Percentiles rank a stretch among this genome's conserved stretches.
Evolutionary conservation across 1,140 invertebrate species (phyloP).

Genomic region (Mesaphorura yosii): DNA sequence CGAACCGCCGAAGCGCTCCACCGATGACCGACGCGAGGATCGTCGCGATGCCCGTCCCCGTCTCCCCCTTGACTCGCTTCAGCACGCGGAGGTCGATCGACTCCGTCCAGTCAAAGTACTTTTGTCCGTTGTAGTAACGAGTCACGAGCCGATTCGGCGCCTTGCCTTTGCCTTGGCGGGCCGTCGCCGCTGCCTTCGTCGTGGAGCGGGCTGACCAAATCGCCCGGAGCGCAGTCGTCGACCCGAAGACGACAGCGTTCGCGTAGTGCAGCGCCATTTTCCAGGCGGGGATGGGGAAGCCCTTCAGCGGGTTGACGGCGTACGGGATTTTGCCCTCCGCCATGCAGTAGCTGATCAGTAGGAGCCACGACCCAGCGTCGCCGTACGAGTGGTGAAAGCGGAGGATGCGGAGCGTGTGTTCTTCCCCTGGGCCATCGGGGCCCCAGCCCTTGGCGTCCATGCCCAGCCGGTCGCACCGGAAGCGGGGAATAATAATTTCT

Average conservation of each 20-base stretch:
- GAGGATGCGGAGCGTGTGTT: neutral
- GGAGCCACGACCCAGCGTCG: slow-evolving; percentile 6
- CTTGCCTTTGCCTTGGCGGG: neutral
- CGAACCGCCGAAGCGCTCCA: slow-evolving; percentile 4
- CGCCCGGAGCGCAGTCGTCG: slow-evolving; percentile 11
- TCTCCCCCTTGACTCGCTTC: slow-evolving; percentile 2
- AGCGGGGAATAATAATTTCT: slow-evolving; percentile 13
- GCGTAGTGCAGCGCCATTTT: slow-evolving; percentile 6
- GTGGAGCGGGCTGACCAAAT: neutral
- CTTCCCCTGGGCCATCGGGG: neutral
- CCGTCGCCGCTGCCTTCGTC: too few species aligned
- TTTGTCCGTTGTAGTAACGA: slow-evolving; percentile 5
- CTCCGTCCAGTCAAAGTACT: slow-evolving; percentile 15
- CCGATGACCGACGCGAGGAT: slow-evolving; percentile 10
- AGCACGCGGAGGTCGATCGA: neutral
- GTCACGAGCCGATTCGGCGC: slow-evolving; percentile 11
- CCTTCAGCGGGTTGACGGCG: slow-evolving; percentile 6
- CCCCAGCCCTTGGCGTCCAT: neutral
- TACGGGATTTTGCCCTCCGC: slow-evolving; percentile 10
- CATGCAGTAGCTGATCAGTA: slow-evolving; percentile 5
- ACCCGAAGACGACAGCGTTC: neutral
- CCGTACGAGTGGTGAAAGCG: slow-evolving; percentile 8
- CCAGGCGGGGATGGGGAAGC: neutral
- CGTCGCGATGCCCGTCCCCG: slow-evolving; percentile 1
- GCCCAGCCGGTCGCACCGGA: neutral